These are phyloP conservation scores for Drosophila eohydei DNA, from an alignment of 2,888 invertebrate species.

Conservation along the genomic window DNA sequence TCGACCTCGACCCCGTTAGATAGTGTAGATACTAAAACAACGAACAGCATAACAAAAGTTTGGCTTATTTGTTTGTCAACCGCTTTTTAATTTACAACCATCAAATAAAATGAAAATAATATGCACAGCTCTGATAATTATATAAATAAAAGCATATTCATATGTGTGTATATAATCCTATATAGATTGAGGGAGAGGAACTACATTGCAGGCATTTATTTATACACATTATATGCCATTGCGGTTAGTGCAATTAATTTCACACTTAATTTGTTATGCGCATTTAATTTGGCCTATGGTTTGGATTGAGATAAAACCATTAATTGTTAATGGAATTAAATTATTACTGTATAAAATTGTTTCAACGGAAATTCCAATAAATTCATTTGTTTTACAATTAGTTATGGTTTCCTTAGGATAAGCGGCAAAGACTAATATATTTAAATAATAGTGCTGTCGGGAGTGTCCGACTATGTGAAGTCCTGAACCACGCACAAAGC, in stretches of 20 bases:
- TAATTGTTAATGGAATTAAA: constrained; percentile 26
- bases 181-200: neutral
- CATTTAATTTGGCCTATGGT: neutral
- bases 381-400: neutral
- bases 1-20: neutral
- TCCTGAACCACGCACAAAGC: too few relatives aligned
- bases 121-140: neutral
- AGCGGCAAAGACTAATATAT: too few relatives aligned
- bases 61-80: constrained; percentile 2
- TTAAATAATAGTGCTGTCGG: too few relatives aligned
- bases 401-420: neutral
- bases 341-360: constrained; percentile 5
- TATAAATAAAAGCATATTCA: neutral
- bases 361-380: neutral
- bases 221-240: neutral
- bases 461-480: too few relatives aligned
- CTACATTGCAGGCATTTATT: neutral
- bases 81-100: constrained; percentile 8
- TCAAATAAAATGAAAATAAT: constrained; percentile 21
- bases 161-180: neutral
- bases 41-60: neutral
- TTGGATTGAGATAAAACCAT: constrained; percentile 16
- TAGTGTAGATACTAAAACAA: neutral
- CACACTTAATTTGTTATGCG: constrained; percentile 37
- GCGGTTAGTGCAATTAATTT: constrained; percentile 34